phyloP scores from a whole-genome alignment of 2,888 invertebrate species.

The Coelinius sp. region DNA sequence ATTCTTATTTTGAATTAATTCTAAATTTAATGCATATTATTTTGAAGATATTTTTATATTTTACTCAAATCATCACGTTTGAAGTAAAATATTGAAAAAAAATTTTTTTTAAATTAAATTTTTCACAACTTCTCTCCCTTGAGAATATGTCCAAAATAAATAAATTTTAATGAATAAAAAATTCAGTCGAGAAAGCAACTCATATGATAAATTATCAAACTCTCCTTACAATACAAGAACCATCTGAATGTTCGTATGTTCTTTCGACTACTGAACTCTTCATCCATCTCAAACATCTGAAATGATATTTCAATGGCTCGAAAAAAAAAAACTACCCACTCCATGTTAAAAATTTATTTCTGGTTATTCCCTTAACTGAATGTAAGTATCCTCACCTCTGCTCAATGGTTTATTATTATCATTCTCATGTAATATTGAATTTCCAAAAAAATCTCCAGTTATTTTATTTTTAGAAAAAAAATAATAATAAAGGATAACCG shows the following conservation, averaged over 20 bases:
- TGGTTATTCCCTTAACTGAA: slow-evolving; percentile 47
- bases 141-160: slow-evolving; percentile 7
- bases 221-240: slow-evolving; percentile 11
- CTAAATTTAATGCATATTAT: too few relatives aligned
- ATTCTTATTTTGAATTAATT: too few relatives aligned
- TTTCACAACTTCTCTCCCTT: too few relatives aligned
- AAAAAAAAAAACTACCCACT: slow-evolving; percentile 9
- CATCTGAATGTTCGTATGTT: slow-evolving; percentile 43
- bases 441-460: slow-evolving; percentile 34
- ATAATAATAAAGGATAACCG: slow-evolving; percentile 1
- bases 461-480: slow-evolving; percentile 55
- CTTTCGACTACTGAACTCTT: slow-evolving; percentile 48
- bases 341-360: slow-evolving; percentile 50
- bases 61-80: too few relatives aligned
- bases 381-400: slow-evolving; percentile 46
- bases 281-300: background rate
- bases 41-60: too few relatives aligned
- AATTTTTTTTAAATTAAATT: too few relatives aligned
- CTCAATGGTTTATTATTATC: slow-evolving; percentile 53
- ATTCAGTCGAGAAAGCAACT: background rate
- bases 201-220: background rate
- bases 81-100: too few relatives aligned
- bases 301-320: background rate
- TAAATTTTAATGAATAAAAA: background rate
- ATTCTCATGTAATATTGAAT: slow-evolving; percentile 56